Conservation (phyloP, 2,888 invertebrate species). For the Drosophila cracens region DNA sequence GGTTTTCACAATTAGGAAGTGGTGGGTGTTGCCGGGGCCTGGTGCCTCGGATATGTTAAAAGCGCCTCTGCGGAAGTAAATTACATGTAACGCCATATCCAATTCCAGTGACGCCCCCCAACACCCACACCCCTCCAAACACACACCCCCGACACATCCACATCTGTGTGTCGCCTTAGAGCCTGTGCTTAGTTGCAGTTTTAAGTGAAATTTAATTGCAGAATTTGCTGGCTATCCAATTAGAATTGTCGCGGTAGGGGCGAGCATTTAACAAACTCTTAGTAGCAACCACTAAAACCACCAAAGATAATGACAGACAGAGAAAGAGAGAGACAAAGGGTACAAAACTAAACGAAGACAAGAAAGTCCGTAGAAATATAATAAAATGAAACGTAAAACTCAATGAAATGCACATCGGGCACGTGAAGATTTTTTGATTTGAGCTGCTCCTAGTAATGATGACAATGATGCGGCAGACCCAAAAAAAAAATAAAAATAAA, state of each 20-base stretch:
- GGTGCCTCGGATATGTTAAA: constrained; percentile 72
- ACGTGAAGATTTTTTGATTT: constrained; percentile 36
- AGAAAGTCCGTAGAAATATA: neutral
- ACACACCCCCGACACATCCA: neutral
- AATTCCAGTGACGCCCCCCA: constrained; percentile 23
- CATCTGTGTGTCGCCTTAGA: neutral
- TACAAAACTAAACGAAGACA: neutral
- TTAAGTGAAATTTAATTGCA: constrained; percentile 78
- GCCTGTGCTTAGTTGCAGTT: constrained; percentile 63
- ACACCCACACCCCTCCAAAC: neutral
- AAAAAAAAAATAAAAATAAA: neutral
- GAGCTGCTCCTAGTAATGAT: constrained; percentile 39
- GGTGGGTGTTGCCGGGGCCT: constrained; percentile 72
- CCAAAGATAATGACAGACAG: constrained; percentile 1
- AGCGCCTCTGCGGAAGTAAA: constrained; percentile 73
- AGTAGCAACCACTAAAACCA: constrained; percentile 38
- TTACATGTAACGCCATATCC: constrained; percentile 55
- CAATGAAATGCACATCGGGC: constrained; percentile 39
- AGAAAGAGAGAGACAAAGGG: neutral
- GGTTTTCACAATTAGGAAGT: constrained; percentile 80
- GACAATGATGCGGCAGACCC: constrained; percentile 54
- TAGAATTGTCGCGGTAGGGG: constrained; percentile 33
- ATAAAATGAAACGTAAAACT: constrained; percentile 4
- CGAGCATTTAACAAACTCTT: constrained; percentile 35
- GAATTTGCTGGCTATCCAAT: constrained; percentile 65